Base-by-base conservation (phyloP, 2,113 vertebrate species). In the Nyctereutes procyonoides region DNA sequence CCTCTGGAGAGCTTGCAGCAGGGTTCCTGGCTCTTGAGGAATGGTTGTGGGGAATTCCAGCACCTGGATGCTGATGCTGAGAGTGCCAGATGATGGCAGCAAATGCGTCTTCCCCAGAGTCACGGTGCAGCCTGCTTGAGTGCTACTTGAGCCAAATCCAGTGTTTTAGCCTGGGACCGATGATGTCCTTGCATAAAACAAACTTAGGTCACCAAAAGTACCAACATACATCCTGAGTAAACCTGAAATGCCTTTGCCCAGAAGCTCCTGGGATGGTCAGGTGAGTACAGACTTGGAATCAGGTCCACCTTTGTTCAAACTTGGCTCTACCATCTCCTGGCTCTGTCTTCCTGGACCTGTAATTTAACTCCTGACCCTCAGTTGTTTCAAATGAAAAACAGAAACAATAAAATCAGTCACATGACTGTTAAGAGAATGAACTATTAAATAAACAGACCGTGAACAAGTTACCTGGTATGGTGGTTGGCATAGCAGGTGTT, bases 381-480 rank as follows among this genome's bases (percentile, higher is more conserved):
- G 35, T 63, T 93, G 30, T 65, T 53, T 90, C 65, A 8, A 5
- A 69, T 65, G 63, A 81, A 88, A 97, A 94, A 48, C 14, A 9
- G 20, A 85, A 51, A 84, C 24, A 26, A 93, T 60, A 48, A 96
- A 74, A 95, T 62, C 38, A 96, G 58, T 81, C 38, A 28, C 8
- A 26, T 30, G 10, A 43, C n/a, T 83, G 48, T 20, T 51, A 26
- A 24, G 48, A 93, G 69, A 48, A 90, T 74, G n/a, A 96, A 90
- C 30, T 35, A 80, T 76, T 58, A 92, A 92, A 92, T 43, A 77
- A 53, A 92, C 38, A 74, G 17, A 26, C 13, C 28, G 2, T 93
- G 77, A 95, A 32, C 56, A 65, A 67, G 35, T 12, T 14, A 28
- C 26, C 86, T 67, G 53, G 16, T 5, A n/a, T 4, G 16, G 4